Evolutionary conservation across 2,888 invertebrate species (phyloP).

Genomic region (Amphipoea oculea): DNA sequence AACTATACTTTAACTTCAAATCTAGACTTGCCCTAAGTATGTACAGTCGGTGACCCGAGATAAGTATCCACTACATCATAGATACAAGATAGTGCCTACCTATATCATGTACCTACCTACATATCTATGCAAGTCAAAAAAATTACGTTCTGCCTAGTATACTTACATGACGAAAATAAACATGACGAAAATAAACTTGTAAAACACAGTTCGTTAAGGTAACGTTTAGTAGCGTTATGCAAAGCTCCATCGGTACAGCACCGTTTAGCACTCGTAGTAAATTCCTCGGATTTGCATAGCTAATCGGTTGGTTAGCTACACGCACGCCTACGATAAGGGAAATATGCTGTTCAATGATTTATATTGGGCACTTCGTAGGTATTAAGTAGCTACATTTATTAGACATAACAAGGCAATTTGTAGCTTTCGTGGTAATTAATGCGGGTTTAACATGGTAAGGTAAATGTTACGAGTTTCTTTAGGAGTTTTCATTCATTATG

Average conservation of each 20-base stretch:
- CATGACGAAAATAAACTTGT: conserved; percentile 48
- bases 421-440: conserved; percentile 59
- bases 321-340: conserved; percentile 76
- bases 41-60: not conserved
- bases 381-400: conserved; percentile 75
- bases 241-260: conserved; percentile 58
- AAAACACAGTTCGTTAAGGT: conserved; percentile 32
- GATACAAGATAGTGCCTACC: not conserved
- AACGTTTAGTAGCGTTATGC: conserved; percentile 60
- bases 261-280: conserved; percentile 79
- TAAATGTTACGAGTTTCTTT: conserved; percentile 22
- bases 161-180: conserved; percentile 35
- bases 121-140: not conserved
- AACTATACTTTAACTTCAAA: not conserved
- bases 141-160: not conserved
- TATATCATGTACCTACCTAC: not conserved
- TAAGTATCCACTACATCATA: not conserved
- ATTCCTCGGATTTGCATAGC: conserved; percentile 82
- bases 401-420: conserved; percentile 76
- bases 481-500: conserved; percentile 8
- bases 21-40: not conserved
- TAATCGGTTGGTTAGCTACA: conserved; percentile 80
- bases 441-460: conserved; percentile 24
- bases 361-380: conserved; percentile 69
- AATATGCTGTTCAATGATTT: conserved; percentile 81